A percentile compares a stretch with the other conserved stretches of the same genome.
Evolutionary conservation across 1,140 invertebrate species (phyloP).

Genomic region (Diprion similis): DNA sequence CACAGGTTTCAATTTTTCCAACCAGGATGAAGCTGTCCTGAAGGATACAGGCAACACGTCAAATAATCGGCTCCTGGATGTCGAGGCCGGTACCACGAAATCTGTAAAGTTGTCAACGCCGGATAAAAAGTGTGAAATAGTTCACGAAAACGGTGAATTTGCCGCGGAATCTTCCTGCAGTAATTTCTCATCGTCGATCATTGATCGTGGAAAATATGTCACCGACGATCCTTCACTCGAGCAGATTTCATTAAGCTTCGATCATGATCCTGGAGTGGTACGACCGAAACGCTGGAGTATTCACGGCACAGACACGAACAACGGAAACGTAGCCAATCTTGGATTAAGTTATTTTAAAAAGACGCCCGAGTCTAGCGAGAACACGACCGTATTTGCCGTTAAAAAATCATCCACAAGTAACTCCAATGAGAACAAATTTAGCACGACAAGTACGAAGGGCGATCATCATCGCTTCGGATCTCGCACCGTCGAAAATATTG

Average conservation of each 20-base stretch:
- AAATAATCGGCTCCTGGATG: too few relatives aligned
- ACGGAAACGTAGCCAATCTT: not conserved
- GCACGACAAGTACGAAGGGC: not conserved
- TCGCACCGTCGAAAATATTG: not conserved
- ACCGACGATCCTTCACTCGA: not conserved
- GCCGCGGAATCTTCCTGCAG: not conserved
- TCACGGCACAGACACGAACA: not conserved
- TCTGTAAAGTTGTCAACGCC: not conserved
- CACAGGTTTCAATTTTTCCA: too few relatives aligned
- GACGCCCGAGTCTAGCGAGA: not conserved
- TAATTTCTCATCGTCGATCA: not conserved
- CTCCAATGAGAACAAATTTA: not conserved
- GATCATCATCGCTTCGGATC: not conserved
- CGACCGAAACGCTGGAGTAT: not conserved
- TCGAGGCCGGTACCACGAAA: not conserved
- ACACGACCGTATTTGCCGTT: not conserved
- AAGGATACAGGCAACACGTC: too few relatives aligned
- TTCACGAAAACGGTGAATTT: not conserved
- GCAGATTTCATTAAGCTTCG: not conserved
- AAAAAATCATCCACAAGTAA: not conserved
- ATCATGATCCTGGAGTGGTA: not conserved
- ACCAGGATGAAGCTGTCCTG: too few relatives aligned
- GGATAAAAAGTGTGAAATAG: not conserved
- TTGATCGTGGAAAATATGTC: too few relatives aligned
- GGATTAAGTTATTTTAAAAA: not conserved